These are phyloP conservation scores for Meles meles DNA, from an alignment of 2,113 vertebrate genomes.

Conservation along the genomic window DNA sequence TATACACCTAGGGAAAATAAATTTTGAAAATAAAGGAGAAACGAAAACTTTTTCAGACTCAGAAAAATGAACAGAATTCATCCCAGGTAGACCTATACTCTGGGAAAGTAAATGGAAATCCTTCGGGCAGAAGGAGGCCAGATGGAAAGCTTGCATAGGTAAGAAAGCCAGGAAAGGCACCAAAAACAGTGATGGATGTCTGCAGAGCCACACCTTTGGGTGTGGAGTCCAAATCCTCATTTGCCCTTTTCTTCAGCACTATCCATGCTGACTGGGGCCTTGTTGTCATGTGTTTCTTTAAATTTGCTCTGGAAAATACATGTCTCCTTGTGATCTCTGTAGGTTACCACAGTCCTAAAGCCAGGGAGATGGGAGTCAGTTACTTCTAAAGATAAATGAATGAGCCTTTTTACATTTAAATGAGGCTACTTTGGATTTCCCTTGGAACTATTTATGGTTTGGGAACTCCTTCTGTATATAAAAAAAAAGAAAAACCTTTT, in stretches of 20 bases:
- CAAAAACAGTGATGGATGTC: background rate
- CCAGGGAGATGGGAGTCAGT: background rate
- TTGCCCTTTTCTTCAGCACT: background rate
- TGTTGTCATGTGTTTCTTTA: background rate
- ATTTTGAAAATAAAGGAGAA: background rate
- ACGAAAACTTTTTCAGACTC: background rate
- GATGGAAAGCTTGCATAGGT: background rate
- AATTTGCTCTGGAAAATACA: background rate
- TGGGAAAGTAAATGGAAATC: background rate
- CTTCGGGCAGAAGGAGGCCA: background rate
- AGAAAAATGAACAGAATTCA: background rate
- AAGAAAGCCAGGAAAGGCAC: too few relatives aligned
- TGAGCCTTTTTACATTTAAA: background rate
- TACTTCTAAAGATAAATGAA: background rate
- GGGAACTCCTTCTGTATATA: background rate
- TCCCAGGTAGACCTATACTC: background rate
- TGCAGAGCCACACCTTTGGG: accelerated
- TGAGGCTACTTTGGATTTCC: background rate
- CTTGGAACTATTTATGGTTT: background rate
- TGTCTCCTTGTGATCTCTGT: background rate
- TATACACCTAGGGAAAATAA: background rate
- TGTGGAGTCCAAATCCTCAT: background rate
- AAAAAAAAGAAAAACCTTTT: background rate
- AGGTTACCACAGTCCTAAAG: background rate
- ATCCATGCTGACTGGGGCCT: background rate